Percentiles rank a stretch among this genome's conserved stretches.
Evolutionary conservation across 1,140 invertebrate genomes (phyloP).

Genomic region (Bombus waltoni): DNA sequence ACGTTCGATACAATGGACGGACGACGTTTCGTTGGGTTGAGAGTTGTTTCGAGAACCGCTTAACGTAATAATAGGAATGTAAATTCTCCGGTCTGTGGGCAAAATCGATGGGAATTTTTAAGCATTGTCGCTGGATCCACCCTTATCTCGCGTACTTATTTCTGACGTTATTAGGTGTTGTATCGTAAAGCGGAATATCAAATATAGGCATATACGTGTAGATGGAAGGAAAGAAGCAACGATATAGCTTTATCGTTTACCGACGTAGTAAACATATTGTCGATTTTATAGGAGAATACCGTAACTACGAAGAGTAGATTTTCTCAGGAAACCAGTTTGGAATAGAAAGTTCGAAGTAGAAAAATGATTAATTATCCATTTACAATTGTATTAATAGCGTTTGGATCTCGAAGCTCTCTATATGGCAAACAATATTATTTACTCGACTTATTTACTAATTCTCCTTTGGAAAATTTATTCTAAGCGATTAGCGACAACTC

Average conservation of each 20-base stretch:
- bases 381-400: not conserved
- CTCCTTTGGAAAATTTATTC: not conserved
- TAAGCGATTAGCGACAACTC: not conserved
- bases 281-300: too few species aligned
- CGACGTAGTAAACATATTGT: too few species aligned
- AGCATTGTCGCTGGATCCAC: not conserved
- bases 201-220: too few species aligned
- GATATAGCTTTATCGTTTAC: too few species aligned
- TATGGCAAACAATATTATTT: too few species aligned
- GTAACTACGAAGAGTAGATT: too few species aligned
- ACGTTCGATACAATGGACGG: slow-evolving; percentile 26
- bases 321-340: not conserved
- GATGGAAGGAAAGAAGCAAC: not conserved
- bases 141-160: not conserved
- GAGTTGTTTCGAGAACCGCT: slow-evolving; percentile 6
- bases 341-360: not conserved
- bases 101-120: not conserved
- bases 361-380: not conserved
- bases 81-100: not conserved
- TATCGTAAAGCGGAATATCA: too few species aligned
- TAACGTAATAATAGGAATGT: slow-evolving; percentile 26
- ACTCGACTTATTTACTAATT: too few species aligned
- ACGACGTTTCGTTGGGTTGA: not conserved
- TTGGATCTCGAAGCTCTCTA: not conserved
- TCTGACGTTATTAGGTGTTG: not conserved